Conservation (phyloP, 2,797 vertebrate species). For the Spinus pinus region DNA sequence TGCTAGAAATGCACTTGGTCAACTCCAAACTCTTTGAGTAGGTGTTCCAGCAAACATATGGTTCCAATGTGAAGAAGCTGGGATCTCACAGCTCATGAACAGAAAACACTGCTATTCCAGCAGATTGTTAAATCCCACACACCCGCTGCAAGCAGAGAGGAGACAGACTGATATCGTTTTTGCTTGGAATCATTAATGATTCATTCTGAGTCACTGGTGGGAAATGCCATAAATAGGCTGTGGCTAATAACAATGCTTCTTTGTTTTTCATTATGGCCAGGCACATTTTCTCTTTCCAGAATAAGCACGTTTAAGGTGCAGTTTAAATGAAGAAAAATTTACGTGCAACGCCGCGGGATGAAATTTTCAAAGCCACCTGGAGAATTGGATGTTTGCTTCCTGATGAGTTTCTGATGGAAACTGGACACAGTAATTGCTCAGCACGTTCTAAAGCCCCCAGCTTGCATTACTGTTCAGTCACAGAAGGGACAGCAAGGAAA, state of each 20-base stretch:
- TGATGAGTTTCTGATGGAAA: conserved; percentile 1
- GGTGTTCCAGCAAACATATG: conserved; percentile 3
- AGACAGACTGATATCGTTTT: conserved; percentile 35
- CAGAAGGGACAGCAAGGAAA: neutral
- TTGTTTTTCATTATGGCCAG: neutral
- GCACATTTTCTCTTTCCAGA: conserved; percentile 19
- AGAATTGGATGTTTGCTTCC: neutral
- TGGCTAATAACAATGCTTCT: conserved; percentile 34
- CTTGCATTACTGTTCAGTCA: neutral
- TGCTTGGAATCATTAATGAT: conserved; percentile 54
- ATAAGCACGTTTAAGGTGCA: neutral
- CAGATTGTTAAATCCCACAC: conserved; percentile 35
- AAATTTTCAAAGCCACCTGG: neutral
- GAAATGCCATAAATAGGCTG: conserved; percentile 58
- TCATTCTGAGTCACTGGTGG: conserved; percentile 60
- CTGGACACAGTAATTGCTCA: neutral
- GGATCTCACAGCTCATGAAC: neutral
- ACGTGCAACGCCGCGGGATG: neutral
- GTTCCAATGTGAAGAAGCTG: neutral
- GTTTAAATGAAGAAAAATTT: neutral
- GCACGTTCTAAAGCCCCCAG: neutral
- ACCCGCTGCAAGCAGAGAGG: neutral
- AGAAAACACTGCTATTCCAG: conserved; percentile 5
- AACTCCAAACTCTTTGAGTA: neutral
- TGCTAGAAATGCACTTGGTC: neutral